phyloP scores from a whole-genome alignment of 2,888 invertebrate species.

The Cosmopolites sordidus region DNA sequence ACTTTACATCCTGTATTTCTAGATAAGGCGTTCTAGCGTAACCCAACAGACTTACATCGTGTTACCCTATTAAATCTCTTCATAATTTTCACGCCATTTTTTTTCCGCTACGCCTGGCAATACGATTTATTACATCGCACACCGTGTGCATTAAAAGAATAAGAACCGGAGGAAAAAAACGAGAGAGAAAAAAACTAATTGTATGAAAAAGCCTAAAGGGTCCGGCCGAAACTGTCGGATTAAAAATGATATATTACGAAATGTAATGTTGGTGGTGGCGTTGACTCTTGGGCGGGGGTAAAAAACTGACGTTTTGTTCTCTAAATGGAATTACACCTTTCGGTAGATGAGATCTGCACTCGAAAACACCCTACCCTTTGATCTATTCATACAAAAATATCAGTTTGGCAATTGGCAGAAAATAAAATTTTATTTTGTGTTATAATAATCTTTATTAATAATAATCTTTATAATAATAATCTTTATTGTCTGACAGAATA shows the following conservation, averaged over 20 bases:
- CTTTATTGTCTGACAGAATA: too few relatives aligned
- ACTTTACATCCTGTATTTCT: too few relatives aligned
- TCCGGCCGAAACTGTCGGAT: slow-evolving; percentile 21
- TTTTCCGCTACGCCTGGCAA: neutral
- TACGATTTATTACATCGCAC: neutral
- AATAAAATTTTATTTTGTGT: too few relatives aligned
- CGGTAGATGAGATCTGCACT: too few relatives aligned
- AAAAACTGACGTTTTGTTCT: slow-evolving; percentile 5
- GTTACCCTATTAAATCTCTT: neutral
- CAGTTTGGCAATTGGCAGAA: too few relatives aligned
- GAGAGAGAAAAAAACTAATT: slow-evolving; percentile 1
- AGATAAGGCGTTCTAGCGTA: too few relatives aligned
- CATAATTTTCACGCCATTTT: neutral
- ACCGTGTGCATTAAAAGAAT: neutral
- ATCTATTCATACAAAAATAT: too few relatives aligned
- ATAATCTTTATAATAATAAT: too few relatives aligned
- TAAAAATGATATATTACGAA: slow-evolving; percentile 24
- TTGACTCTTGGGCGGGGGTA: too few relatives aligned
- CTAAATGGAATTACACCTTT: slow-evolving; percentile 15
- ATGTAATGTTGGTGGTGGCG: slow-evolving; percentile 13
- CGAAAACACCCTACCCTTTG: too few relatives aligned
- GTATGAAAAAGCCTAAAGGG: slow-evolving; percentile 15
- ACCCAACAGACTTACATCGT: neutral
- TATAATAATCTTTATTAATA: too few relatives aligned
- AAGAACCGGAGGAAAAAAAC: neutral